Evolutionary conservation across 2,797 vertebrate species (phyloP).

Genomic region (Lycodopsis pacificus): DNA sequence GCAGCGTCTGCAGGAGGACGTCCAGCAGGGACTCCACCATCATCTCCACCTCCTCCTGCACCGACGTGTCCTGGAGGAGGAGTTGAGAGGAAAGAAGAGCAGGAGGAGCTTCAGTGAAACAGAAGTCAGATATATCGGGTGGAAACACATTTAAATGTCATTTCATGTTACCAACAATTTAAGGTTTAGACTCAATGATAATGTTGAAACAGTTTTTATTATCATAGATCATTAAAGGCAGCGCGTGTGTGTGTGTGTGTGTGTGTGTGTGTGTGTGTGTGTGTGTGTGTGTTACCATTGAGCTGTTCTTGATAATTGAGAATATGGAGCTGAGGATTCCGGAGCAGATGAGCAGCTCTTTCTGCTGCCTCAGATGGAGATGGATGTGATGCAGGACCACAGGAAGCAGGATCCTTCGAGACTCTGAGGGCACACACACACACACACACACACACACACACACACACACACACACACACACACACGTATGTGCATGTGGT

Average conservation of each 20-base stretch:
- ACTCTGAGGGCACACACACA: slow-evolving; percentile 83
- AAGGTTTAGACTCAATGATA: background rate
- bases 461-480: background rate
- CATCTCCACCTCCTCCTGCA: slow-evolving; percentile 99
- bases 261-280: slow-evolving; percentile 32
- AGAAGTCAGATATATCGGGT: background rate
- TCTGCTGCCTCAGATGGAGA: slow-evolving; percentile 96
- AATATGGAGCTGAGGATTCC: slow-evolving; percentile 98
- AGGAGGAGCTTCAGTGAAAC: background rate
- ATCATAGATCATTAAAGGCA: too few species aligned
- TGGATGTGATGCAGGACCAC: slow-evolving; percentile 98
- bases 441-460: background rate
- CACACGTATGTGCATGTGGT: background rate
- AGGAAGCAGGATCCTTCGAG: slow-evolving; percentile 94
- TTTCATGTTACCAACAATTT: background rate
- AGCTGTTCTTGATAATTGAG: slow-evolving; percentile 95
- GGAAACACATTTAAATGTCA: background rate
- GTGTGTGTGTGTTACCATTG: slow-evolving; percentile 87
- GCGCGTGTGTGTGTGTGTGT: background rate
- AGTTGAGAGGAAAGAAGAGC: background rate
- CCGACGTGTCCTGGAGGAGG: slow-evolving; percentile 78
- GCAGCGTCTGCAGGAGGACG: slow-evolving; percentile 96
- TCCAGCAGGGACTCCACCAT: slow-evolving; percentile 99
- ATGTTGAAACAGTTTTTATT: background rate
- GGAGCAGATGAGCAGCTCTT: slow-evolving; percentile 97